Conservation (phyloP, 2,888 invertebrate genomes). For the Rhingia campestris region DNA sequence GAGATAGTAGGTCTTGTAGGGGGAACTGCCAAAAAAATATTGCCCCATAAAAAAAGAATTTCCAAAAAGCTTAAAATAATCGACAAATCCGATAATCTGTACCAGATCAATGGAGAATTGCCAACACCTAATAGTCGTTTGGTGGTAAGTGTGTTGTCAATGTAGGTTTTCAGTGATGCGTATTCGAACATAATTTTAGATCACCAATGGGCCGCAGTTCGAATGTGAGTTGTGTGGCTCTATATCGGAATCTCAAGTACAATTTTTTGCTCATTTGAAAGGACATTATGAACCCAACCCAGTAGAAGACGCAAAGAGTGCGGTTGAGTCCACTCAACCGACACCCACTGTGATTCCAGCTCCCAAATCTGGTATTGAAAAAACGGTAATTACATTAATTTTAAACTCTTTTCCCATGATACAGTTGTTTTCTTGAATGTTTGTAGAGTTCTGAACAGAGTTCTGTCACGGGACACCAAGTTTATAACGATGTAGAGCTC, state of each 20-base stretch:
- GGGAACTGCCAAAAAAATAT: slow-evolving; percentile 85
- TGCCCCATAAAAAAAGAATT: slow-evolving; percentile 94
- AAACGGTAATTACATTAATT: slow-evolving; percentile 30
- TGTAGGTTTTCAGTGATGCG: not conserved
- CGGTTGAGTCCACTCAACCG: slow-evolving; percentile 19
- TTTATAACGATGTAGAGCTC: slow-evolving; percentile 80
- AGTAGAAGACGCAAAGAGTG: slow-evolving; percentile 60
- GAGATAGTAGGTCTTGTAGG: slow-evolving; percentile 50
- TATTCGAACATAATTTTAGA: slow-evolving; percentile 8
- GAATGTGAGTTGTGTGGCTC: slow-evolving; percentile 91
- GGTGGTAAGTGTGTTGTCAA: slow-evolving; percentile 33
- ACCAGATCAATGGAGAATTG: slow-evolving; percentile 38
- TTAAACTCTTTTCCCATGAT: not conserved
- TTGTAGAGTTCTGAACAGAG: too few species aligned
- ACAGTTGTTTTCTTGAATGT: slow-evolving; percentile 2
- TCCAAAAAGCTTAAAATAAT: slow-evolving; percentile 88
- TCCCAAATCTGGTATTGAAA: slow-evolving; percentile 33
- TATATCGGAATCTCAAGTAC: slow-evolving; percentile 89
- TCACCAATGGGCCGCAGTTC: slow-evolving; percentile 75
- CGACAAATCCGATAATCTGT: slow-evolving; percentile 56
- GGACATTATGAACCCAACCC: slow-evolving; percentile 88
- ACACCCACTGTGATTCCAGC: slow-evolving; percentile 4
- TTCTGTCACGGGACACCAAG: slow-evolving; percentile 75
- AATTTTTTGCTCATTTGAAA: slow-evolving; percentile 93
- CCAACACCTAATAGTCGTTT: slow-evolving; percentile 26